Base-by-base conservation (phyloP, 2,797 vertebrate genomes). In the Acipenser transmontanus region DNA sequence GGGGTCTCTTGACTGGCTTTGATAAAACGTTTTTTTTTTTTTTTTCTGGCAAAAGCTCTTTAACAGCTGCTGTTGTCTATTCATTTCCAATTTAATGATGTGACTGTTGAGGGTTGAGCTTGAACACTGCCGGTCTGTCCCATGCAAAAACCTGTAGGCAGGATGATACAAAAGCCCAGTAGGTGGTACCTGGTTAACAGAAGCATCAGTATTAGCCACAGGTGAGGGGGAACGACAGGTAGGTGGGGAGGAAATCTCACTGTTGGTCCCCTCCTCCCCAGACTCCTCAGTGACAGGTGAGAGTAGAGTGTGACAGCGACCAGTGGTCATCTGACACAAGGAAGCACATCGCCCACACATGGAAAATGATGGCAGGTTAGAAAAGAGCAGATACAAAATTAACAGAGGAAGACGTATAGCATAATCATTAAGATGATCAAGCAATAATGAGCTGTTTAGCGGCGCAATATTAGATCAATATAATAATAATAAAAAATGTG, bases 201-300 rank as follows among this genome's bases (percentile, higher is more conserved):
- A 88, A 84, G 93, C 81, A 65, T 98, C 97, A 87, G 92, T 82
- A 74, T 94, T 93, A 92, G 93, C 92, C 91, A 93, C 95, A 60
- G 95, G 97, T 82, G 97, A 98, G 81, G 97, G 97, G 78, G 97
- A 98, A 81, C 96, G 93, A 88, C 96, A 98, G 83, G 91, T 90
- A 71, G 92, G 94, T 78, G 97, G 96, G 89, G 97, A 98, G 85
- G 95, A 98, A 78, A 99, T 91, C 87, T 98, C 97, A 82, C 96
- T 98, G 95, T 92, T 98, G 89, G 93, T 98, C 81, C 95, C 96
- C 89, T 98, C 96, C 90, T 98, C 97, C 91, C 96, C 97, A 84
- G 97, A 99, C 84, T 99, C 97, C 84, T 98, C 97, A 66, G 95
- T 97, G 85, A 99, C 97, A 76, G 97, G 97, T 80, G 97, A 98